Evolutionary conservation across 1,140 invertebrate species (phyloP), one percentile per base, ranked within the genome.

Genomic region (Drosophila dunni): DNA sequence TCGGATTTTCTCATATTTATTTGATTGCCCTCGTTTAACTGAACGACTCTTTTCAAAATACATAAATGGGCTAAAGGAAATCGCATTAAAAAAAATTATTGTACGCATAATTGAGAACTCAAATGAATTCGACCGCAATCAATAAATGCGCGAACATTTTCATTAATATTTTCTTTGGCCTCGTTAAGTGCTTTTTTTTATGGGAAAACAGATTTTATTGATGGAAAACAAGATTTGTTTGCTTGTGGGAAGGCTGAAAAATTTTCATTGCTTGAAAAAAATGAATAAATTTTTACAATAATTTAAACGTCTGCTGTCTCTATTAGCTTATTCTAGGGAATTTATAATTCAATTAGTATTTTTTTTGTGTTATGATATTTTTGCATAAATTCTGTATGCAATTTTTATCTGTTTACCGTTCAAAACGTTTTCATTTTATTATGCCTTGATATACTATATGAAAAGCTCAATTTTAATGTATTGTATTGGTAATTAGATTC

Each of bases 31-130:
- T 11, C 51, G 20, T 44, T 44, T 64, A 44, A 73, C 75, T 75
- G 24, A 60, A 48, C 57, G 34, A 63, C 60, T 45, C 45, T 38
- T 69, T 79, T 34, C 1, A 17, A 79, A 63, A 29, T 58, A 42
- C 57, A 40, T 75, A 29, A 72, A 29, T 29, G 24, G 24, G 6
- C 24, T 29, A 29, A 29, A 6, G 24, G 24, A 29, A 83, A 48
- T 3, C 0, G 38, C 33, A n/a, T 63, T 29, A 20, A 69, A 79
- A 17, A 56, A 64, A 50, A 53, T 73, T 58, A 68, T 73, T 58
- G 65, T 46, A 60, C 36, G 70, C 69, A 68, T 68, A 81, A 85
- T 85, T 72, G 72, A 86, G 65, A 63, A 66, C 72, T 65, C 34
- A 86, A 79, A 73, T 64, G 17, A 65, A 76, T 50, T 66, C 67